phyloP scores from a whole-genome alignment of 2,113 vertebrate species.

The Genyomyrus donnyi region DNA sequence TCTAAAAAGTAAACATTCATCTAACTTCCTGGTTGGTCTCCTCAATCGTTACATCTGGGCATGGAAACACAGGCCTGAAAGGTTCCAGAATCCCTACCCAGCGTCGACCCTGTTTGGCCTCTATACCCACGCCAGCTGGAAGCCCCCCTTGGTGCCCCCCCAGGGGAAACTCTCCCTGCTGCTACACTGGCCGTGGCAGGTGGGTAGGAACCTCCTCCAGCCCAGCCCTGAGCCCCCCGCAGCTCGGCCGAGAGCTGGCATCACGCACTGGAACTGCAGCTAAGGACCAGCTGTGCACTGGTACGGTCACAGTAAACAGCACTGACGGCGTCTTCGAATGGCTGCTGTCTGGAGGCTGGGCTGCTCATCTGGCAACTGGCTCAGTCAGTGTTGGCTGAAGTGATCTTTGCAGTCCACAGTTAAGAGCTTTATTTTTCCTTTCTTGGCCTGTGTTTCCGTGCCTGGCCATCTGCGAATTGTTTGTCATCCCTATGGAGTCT shows the following conservation, averaged over 20 bases:
- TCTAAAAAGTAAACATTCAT: background rate
- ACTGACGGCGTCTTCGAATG: background rate
- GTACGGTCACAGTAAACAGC: too few species aligned
- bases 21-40: background rate
- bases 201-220: background rate
- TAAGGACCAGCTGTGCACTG: background rate
- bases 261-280: background rate
- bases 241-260: background rate
- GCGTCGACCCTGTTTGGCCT: background rate
- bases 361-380: background rate
- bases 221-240: background rate
- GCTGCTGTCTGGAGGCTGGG: background rate
- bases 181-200: background rate
- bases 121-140: background rate
- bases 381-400: background rate
- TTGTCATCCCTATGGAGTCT: background rate
- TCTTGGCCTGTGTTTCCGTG: background rate
- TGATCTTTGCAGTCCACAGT: background rate
- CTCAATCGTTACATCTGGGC: background rate
- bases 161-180: background rate
- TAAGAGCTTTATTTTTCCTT: background rate
- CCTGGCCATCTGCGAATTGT: background rate
- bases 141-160: background rate
- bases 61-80: background rate
- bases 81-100: background rate